These are phyloP conservation scores for Acromyrmex heyeri DNA, from an alignment of 1,140 invertebrate genomes.

Conservation along the genomic window DNA sequence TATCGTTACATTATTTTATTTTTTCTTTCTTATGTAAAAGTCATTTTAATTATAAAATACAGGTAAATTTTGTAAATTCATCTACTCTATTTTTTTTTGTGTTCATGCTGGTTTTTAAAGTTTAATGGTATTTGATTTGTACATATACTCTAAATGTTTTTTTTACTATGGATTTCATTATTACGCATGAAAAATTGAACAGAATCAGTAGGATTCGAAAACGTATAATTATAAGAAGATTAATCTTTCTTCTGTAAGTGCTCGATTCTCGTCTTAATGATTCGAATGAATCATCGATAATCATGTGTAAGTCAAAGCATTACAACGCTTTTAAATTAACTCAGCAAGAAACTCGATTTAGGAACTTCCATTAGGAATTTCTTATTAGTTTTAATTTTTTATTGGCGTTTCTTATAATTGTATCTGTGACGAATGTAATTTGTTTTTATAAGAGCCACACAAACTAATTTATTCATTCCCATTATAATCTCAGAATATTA, in stretches of 20 bases:
- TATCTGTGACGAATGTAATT: slow-evolving; percentile 31
- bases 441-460: neutral
- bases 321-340: neutral
- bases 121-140: slow-evolving; percentile 43
- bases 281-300: slow-evolving; percentile 71
- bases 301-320: slow-evolving; percentile 27
- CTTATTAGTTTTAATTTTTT: slow-evolving; percentile 33
- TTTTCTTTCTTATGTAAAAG: neutral
- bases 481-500: slow-evolving; percentile 16
- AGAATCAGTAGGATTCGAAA: slow-evolving; percentile 20
- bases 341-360: slow-evolving; percentile 25
- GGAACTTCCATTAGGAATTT: neutral
- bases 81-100: neutral
- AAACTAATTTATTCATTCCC: slow-evolving; percentile 28
- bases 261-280: slow-evolving; percentile 71
- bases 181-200: slow-evolving; percentile 58
- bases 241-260: slow-evolving; percentile 69
- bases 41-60: slow-evolving; percentile 4
- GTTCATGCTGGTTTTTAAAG: slow-evolving; percentile 38
- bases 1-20: neutral
- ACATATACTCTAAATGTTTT: neutral
- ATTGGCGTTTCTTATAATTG: neutral
- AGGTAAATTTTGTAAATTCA: neutral
- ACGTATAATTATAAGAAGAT: slow-evolving; percentile 68
- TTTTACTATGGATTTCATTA: slow-evolving; percentile 8